Evolutionary conservation across 2,113 vertebrate genomes (phyloP).

Genomic region (Nycticorax nycticorax): DNA sequence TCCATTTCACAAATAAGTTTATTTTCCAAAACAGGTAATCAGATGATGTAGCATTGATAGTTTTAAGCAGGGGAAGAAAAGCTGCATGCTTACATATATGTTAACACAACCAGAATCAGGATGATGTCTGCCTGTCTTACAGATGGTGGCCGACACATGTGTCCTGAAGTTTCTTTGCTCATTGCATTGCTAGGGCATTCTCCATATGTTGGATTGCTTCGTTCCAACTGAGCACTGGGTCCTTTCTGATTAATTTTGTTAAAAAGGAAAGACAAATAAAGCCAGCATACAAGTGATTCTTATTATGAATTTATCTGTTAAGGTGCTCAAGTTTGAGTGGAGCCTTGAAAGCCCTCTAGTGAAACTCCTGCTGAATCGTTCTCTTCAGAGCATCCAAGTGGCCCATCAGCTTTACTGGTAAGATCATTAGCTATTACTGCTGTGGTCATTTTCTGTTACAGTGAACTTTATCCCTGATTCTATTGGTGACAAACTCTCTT

Average conservation of each 20-base stretch:
- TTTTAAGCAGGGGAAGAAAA: background rate
- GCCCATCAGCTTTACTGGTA: constrained; percentile 88
- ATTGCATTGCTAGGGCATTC: background rate
- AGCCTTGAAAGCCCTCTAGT: constrained; percentile 82
- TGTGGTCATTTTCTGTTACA: background rate
- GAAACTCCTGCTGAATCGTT: constrained; percentile 79
- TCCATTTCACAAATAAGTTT: background rate
- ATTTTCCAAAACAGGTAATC: background rate
- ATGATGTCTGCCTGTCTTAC: background rate
- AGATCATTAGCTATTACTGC: background rate
- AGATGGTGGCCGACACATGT: background rate
- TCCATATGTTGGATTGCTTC: background rate
- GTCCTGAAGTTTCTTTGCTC: background rate
- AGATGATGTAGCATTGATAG: background rate
- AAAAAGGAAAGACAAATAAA: background rate
- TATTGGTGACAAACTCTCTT: background rate
- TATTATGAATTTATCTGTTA: background rate
- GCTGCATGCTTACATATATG: background rate
- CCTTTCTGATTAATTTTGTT: background rate
- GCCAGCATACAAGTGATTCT: background rate
- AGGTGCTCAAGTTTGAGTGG: constrained; percentile 91
- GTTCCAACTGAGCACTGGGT: background rate
- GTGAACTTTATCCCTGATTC: background rate
- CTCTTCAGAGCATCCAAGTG: constrained; percentile 79
- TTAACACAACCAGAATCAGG: background rate